Evolutionary conservation across 2,113 vertebrate species (phyloP), one percentile per base, ranked within the genome.

Genomic region (Ceuthmochares aereus): DNA sequence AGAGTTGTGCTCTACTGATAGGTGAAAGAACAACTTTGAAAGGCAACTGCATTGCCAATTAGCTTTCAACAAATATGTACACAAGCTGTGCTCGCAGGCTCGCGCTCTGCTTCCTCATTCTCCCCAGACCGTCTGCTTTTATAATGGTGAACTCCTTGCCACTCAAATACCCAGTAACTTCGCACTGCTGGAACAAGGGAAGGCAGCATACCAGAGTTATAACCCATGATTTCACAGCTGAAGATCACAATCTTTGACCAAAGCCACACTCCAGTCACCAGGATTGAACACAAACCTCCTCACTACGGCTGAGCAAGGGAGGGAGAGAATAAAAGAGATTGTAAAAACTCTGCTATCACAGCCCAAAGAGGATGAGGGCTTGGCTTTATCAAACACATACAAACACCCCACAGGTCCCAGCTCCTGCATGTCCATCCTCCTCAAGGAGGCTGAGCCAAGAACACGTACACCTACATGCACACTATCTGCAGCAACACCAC

Each of bases 1-100:
- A 89, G 96, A 96, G 95, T 90, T 95, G 96, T 87, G 95, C 96
- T 95, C 77, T 88, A 81, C 95, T 96, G 96, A 97, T 96, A 98
- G 97, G 97, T 93, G 95, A 97, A 96, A 97, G 96, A 97, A 97
- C 97, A 97, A 91, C 91, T 95, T 69, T 94, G 95, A 97, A 97
- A 97, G 94, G 96, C 92, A 84, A 96, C 93, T 95, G 91, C 37
- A 16, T 94, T 96, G 97, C 97, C 97, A 98, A 96, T 96, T 96
- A 97, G 94, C 97, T 97, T 96, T 97, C 97, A 96, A 96, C 97
- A 97, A 97, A 98, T 97, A 98, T 97, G 97, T 97, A 97, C 97
- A 96, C 95, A 97, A 97, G 97, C 96, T 96, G 96, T 91, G 90
- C 87, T 95, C 16, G 6, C 84, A 95, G 92, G 47, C 84, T 93